These are phyloP conservation scores for Drymonia ruficornis DNA, from an alignment of 2,888 invertebrate species.

Conservation along the genomic window DNA sequence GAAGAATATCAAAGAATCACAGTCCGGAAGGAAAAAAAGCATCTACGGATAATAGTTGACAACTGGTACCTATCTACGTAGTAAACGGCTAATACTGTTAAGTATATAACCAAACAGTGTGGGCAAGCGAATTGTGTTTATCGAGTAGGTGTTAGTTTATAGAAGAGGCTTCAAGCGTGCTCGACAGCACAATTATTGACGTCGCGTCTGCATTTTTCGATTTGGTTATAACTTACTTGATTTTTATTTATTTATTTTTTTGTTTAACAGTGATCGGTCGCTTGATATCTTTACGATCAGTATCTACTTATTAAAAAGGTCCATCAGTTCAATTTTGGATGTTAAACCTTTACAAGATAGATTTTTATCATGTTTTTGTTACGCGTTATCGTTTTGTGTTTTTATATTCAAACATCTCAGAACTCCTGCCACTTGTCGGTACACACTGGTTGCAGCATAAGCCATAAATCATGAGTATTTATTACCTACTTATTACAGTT, in stretches of 20 bases:
- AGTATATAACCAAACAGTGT: not conserved
- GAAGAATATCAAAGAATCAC: too few relatives aligned
- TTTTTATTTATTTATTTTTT: too few relatives aligned
- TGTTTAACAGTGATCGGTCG: too few relatives aligned
- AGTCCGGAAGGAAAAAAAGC: not conserved
- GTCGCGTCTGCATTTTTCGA: not conserved
- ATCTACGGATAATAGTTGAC: not conserved
- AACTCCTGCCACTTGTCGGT: not conserved
- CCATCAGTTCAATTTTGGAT: too few relatives aligned
- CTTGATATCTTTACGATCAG: too few relatives aligned
- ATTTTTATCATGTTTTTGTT: too few relatives aligned
- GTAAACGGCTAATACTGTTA: not conserved
- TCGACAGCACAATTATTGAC: not conserved
- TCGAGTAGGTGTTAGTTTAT: conserved; percentile 2
- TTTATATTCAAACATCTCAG: not conserved
- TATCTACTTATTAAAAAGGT: too few relatives aligned
- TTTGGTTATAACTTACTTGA: not conserved
- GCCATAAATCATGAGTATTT: conserved; percentile 28
- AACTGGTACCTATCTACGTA: not conserved
- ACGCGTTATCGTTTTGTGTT: not conserved
- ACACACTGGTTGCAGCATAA: conserved; percentile 35
- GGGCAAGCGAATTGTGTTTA: not conserved
- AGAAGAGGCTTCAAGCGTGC: not conserved
- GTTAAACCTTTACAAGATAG: too few relatives aligned
- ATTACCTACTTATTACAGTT: conserved; percentile 29